These are phyloP conservation scores for Chiridota heheva DNA, from an alignment of 35 echinoderm and acorn worm species.

Conservation along the genomic window DNA sequence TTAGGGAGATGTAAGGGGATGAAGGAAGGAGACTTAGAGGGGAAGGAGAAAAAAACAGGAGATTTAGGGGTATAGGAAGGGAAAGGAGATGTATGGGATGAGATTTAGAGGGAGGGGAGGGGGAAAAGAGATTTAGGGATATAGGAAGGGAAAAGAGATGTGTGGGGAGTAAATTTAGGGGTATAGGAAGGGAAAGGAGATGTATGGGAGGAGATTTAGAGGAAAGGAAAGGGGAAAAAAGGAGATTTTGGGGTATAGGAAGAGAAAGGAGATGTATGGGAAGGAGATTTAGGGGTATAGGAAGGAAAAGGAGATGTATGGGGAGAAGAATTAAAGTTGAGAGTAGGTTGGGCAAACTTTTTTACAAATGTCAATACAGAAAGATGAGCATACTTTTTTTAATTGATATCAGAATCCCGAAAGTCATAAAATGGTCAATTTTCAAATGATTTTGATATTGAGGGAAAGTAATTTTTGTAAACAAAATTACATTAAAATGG, in stretches of 20 bases:
- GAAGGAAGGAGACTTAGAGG: background rate
- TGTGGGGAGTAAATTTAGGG: too few relatives aligned
- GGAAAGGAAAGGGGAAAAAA: background rate
- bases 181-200: too few relatives aligned
- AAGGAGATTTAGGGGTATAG: too few relatives aligned
- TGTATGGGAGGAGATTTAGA: background rate
- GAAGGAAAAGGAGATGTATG: background rate
- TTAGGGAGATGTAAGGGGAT: background rate
- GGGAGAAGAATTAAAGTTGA: background rate
- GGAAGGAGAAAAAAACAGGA: background rate
- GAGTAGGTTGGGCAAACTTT: too few relatives aligned
- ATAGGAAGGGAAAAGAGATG: too few relatives aligned
- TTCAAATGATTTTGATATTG: too few relatives aligned
- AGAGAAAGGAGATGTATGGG: background rate
- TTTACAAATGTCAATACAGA: too few relatives aligned
- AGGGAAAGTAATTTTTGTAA: background rate
- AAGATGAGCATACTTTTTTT: too few relatives aligned
- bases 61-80: background rate
- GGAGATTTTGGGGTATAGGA: background rate
- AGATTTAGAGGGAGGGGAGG: background rate
- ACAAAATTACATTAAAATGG: background rate
- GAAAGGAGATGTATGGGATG: background rate
- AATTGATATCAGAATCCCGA: too few relatives aligned
- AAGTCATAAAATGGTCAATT: too few relatives aligned
- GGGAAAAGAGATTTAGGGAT: background rate